phyloP scores from a whole-genome alignment of 2,888 invertebrate genomes.

The Podabrus alpinus region DNA sequence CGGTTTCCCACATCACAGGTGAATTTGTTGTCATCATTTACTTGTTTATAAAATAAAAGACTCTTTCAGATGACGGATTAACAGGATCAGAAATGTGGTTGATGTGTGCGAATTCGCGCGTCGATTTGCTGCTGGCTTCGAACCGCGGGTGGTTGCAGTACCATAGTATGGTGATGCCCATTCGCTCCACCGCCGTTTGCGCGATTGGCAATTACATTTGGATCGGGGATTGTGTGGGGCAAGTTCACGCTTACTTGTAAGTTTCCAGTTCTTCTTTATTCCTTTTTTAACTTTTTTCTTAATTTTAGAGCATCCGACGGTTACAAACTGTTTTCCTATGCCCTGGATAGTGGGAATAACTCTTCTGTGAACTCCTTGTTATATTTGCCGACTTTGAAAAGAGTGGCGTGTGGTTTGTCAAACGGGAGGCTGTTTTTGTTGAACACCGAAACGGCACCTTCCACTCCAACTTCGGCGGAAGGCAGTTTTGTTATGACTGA shows the following conservation, averaged over 20 bases:
- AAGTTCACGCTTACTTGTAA: slow-evolving; percentile 80
- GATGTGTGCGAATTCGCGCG: slow-evolving; percentile 67
- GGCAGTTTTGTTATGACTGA: slow-evolving; percentile 80
- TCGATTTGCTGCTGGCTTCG: slow-evolving; percentile 63
- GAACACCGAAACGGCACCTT: slow-evolving; percentile 63
- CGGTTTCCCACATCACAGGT: slow-evolving; percentile 58
- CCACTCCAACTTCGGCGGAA: slow-evolving; percentile 67
- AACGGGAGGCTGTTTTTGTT: slow-evolving; percentile 80
- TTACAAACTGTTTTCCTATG: slow-evolving; percentile 64
- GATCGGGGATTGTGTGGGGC: slow-evolving; percentile 89
- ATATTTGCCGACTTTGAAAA: slow-evolving; percentile 66
- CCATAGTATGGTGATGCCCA: slow-evolving; percentile 60
- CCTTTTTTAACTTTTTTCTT: neutral
- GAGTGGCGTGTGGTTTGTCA: slow-evolving; percentile 81
- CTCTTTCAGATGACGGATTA: slow-evolving; percentile 58
- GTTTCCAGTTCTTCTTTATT: slow-evolving; percentile 35
- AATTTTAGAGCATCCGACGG: slow-evolving; percentile 60
- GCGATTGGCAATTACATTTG: slow-evolving; percentile 79
- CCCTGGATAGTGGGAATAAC: slow-evolving; percentile 70
- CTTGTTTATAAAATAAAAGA: neutral
- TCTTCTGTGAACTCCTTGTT: slow-evolving; percentile 71
- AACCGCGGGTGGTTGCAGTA: slow-evolving; percentile 67
- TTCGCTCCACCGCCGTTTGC: slow-evolving; percentile 72
- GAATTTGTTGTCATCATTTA: neutral
- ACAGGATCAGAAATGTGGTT: slow-evolving; percentile 76